Base-by-base conservation (phyloP, 2,113 vertebrate genomes). In the Channa maculata region DNA sequence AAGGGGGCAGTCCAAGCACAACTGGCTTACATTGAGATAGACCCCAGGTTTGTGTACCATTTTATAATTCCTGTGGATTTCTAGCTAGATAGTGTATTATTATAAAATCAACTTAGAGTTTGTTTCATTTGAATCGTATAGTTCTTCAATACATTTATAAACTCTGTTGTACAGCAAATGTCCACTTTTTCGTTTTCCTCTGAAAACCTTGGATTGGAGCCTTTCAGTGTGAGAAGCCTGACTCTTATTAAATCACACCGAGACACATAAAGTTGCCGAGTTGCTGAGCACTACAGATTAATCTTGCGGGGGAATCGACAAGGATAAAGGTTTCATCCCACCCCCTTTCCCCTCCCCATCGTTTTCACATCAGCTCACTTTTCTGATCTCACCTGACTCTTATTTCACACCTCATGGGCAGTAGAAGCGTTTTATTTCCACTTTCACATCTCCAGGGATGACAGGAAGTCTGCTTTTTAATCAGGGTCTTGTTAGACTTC, bases 401-500 rank as follows among this genome's bases (percentile, higher is more conserved):
- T 75, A 85, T 90, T 89, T 89, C 86, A 86, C 85, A 89, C 68
- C 46, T 86, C 63, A 8, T 53, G 54, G 61, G 44, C 59, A 52
- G 54, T 54, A 4, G 37, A 61, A 39, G 54, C 24, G 64, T 5
- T 57, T 71, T 24, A 24, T 64, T 44, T 73, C 54, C 66, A 10
- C 33, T 63, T 13, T 73, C 58, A 45, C 46, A 83, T 65, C 66
- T 83, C 58, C 65, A 79, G 75, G 72, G 77, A 86, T 69, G 59
- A 82, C 63, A 73, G 44, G 63, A 77, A 78, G 78, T 64, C 52
- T 70, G 64, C 58, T 71, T 75, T 77, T 86, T 90, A 88, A 91
- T 91, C 79, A 82, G 69, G 70, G 65, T 46, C 51, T 60, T 67
- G 60, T 59, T 51, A 79, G 77, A 81, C 72, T 68, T 38, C 12